phyloP scores from a whole-genome alignment of 2,113 vertebrate species.

The Pituophis catenifer region DNA sequence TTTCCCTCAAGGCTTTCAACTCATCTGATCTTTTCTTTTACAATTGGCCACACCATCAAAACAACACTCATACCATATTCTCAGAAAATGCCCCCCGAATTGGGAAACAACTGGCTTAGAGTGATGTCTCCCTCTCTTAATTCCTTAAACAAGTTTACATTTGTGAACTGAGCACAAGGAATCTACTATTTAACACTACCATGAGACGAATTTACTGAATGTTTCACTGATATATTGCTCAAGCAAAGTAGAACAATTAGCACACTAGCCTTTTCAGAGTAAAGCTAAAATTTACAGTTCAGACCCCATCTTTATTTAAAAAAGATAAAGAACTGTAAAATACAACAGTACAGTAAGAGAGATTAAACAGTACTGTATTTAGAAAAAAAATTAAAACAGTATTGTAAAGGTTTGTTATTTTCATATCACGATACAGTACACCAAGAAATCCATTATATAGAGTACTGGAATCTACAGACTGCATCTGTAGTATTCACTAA shows the following conservation, averaged over 20 bases:
- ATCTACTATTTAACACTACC: slow-evolving; percentile 18
- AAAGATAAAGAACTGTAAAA: slow-evolving; percentile 41
- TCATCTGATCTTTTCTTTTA: background rate
- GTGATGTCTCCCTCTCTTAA: background rate
- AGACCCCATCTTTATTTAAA: slow-evolving; percentile 43
- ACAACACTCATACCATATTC: background rate
- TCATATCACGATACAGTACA: slow-evolving; percentile 31
- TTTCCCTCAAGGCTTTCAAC: background rate
- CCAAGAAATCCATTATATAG: slow-evolving; percentile 66
- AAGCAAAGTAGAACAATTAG: background rate
- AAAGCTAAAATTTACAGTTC: slow-evolving; percentile 30
- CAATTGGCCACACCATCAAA: background rate
- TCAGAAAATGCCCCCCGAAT: background rate
- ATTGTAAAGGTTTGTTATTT: slow-evolving; percentile 51
- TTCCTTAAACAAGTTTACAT: background rate
- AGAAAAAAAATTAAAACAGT: slow-evolving; percentile 35
- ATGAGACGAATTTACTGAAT: background rate
- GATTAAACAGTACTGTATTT: slow-evolving; percentile 36
- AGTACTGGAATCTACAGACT: slow-evolving; percentile 36
- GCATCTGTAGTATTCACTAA: slow-evolving; percentile 66
- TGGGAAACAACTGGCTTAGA: background rate
- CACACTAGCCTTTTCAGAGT: background rate
- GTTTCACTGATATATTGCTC: background rate
- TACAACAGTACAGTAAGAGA: slow-evolving; percentile 41
- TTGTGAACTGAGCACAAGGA: background rate